Percentiles rank a stretch among this genome's conserved stretches.
Evolutionary conservation across 2,797 vertebrate genomes (phyloP).

Genomic region (Pangasius macronema): DNA sequence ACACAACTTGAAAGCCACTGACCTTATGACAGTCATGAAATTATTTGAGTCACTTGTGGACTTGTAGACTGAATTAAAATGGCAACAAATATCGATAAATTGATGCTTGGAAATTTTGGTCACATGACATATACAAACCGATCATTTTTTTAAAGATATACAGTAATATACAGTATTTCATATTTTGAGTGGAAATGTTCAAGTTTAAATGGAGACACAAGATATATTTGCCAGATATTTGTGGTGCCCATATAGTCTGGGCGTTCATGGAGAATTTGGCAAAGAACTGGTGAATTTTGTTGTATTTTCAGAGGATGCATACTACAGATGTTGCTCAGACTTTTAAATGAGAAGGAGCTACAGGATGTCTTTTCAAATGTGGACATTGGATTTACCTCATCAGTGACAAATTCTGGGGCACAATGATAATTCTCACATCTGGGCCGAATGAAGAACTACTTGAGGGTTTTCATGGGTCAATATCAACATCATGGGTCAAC

Average conservation of each 20-base stretch:
- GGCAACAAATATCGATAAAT: background rate
- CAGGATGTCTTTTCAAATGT: background rate
- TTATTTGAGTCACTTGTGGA: background rate
- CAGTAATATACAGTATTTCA: background rate
- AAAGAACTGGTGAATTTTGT: background rate
- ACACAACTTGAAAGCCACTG: too few species aligned
- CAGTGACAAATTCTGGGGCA: background rate
- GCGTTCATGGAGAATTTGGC: background rate
- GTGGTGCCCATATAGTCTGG: background rate
- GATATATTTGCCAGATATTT: background rate
- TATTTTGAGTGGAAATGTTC: background rate
- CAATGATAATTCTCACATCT: background rate
- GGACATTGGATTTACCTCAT: background rate
- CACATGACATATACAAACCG: background rate
- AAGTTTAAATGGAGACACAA: background rate
- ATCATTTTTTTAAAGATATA: background rate
- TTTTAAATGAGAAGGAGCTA: background rate
- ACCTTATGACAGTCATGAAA: background rate
- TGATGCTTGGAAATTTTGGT: background rate
- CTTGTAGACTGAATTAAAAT: too few species aligned
- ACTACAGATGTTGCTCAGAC: background rate
- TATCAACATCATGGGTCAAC: background rate
- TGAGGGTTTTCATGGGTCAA: background rate
- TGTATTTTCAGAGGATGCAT: background rate
- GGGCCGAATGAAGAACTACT: background rate